phyloP scores from a whole-genome alignment of 2,797 vertebrate genomes.

The Eulemur rubriventer region DNA sequence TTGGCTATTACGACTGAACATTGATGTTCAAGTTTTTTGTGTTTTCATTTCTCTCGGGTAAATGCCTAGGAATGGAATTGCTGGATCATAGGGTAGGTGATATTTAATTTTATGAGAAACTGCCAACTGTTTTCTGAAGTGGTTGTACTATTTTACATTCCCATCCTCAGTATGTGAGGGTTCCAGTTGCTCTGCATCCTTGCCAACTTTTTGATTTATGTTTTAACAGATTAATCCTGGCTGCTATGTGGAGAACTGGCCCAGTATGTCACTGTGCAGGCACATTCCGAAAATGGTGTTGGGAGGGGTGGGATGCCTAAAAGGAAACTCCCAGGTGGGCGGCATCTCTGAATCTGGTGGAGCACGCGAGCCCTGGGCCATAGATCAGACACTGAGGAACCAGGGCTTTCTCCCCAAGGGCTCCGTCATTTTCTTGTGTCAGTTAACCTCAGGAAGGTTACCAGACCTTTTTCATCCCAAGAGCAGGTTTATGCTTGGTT shows the following conservation, averaged over 20 bases:
- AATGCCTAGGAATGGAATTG: neutral
- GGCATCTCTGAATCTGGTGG: neutral
- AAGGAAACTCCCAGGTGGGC: neutral
- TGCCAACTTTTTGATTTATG: neutral
- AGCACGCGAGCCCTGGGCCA: fast-evolving
- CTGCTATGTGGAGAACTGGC: neutral
- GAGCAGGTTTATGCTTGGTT: neutral
- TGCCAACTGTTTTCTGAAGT: neutral
- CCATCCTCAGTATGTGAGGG: fast-evolving
- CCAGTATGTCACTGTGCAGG: neutral
- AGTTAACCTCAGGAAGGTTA: neutral
- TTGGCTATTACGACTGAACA: neutral
- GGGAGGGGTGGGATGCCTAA: neutral
- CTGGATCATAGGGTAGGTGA: neutral
- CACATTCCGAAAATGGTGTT: neutral
- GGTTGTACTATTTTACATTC: neutral
- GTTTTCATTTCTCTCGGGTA: neutral
- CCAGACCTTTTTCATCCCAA: neutral
- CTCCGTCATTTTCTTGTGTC: neutral
- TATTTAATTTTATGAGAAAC: neutral
- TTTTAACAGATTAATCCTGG: neutral
- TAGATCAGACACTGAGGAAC: neutral
- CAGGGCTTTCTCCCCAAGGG: neutral
- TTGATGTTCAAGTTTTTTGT: neutral
- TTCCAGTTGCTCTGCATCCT: neutral